Percentiles rank a stretch among this genome's conserved stretches.
Conservation (phyloP, 2,113 vertebrate species). For the Hippocampus zosterae region DNA sequence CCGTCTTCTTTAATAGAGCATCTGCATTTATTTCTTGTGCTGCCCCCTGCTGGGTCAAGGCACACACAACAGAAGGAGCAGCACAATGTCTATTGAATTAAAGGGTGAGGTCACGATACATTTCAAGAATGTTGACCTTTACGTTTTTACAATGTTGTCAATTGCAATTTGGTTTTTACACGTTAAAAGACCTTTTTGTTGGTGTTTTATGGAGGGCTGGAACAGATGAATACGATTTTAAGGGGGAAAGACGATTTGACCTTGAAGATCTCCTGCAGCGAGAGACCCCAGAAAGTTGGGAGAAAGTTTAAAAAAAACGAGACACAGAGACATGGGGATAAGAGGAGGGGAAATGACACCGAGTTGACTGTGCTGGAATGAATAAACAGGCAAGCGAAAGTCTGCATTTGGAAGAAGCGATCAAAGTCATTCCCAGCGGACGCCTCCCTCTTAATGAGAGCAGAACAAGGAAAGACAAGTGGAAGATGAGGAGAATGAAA, state of each 20-base stretch:
- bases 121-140: too few species aligned
- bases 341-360: slow-evolving; percentile 42
- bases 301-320: slow-evolving; percentile 6
- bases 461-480: slow-evolving; percentile 42
- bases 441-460: slow-evolving; percentile 63
- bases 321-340: background rate
- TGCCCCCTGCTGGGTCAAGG: background rate
- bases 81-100: background rate
- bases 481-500: slow-evolving; percentile 48
- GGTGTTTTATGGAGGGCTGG: background rate
- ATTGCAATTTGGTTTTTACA: background rate
- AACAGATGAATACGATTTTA: background rate
- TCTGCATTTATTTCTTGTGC: background rate
- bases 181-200: background rate
- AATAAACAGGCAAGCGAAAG: slow-evolving; percentile 54
- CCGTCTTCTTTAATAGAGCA: too few species aligned
- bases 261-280: background rate
- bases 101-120: background rate
- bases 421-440: slow-evolving; percentile 67
- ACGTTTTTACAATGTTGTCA: background rate
- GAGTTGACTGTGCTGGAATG: slow-evolving; percentile 35
- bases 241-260: background rate
- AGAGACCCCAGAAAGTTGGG: background rate
- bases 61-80: background rate
- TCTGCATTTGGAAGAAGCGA: slow-evolving; percentile 65